phyloP scores from a whole-genome alignment of 1,140 invertebrate species.

The Maniola jurtina region DNA sequence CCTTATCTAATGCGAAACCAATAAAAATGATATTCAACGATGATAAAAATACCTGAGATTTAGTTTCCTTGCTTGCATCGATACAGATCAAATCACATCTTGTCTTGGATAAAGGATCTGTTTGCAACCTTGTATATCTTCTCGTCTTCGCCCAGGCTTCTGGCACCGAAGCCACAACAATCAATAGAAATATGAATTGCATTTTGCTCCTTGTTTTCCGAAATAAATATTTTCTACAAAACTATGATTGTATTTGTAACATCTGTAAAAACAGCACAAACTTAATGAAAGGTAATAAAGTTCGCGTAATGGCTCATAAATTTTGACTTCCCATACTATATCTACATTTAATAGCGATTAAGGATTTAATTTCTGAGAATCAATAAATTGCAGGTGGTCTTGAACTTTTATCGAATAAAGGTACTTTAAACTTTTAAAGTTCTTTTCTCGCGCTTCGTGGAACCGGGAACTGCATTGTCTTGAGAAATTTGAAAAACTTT shows the following conservation, averaged over 20 bases:
- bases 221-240: constrained; percentile 25
- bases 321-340: constrained; percentile 22
- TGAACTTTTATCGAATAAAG: constrained; percentile 22
- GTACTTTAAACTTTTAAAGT: constrained; percentile 5
- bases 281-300: constrained; percentile 41
- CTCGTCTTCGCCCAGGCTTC: constrained; percentile 42
- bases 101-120: constrained; percentile 58
- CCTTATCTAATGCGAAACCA: background rate
- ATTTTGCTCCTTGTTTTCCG: constrained; percentile 39
- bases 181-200: constrained; percentile 40
- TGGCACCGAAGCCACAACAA: constrained; percentile 37
- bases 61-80: constrained; percentile 58
- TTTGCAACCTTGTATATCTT: constrained; percentile 52
- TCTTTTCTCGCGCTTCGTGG: constrained; percentile 10
- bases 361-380: constrained; percentile 28
- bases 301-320: constrained; percentile 34
- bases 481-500: background rate
- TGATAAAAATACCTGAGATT: constrained; percentile 45
- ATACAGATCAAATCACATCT: constrained; percentile 65
- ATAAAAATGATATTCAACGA: background rate
- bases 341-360: constrained; percentile 28
- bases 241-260: constrained; percentile 29
- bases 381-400: constrained; percentile 26
- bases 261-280: constrained; percentile 35
- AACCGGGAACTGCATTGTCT: constrained; percentile 9